A percentile compares a stretch with the other conserved stretches of the same genome.
These are phyloP conservation scores for Indicator indicator DNA, from an alignment of 2,113 vertebrate species.

Conservation along the genomic window DNA sequence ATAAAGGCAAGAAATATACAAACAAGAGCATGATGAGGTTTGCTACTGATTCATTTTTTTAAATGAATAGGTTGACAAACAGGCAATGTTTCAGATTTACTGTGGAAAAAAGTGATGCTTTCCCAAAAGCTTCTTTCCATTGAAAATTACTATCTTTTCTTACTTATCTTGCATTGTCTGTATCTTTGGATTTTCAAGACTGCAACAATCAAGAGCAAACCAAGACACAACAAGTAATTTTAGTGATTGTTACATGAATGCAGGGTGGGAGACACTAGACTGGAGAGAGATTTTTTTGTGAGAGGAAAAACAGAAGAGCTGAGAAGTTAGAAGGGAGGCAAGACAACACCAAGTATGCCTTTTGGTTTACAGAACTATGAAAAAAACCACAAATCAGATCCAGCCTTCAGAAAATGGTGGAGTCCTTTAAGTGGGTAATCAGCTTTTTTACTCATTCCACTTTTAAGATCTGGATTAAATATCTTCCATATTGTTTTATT, in stretches of 20 bases:
- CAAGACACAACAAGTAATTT: background rate
- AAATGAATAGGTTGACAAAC: background rate
- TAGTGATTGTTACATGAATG: background rate
- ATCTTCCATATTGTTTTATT: background rate
- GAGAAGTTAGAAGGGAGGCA: background rate
- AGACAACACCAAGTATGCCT: background rate
- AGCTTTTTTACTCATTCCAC: background rate
- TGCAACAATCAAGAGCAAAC: background rate
- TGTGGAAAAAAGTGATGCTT: background rate
- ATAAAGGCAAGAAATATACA: background rate
- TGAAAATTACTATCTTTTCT: background rate
- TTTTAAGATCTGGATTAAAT: background rate
- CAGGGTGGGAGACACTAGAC: background rate
- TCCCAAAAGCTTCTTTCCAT: background rate
- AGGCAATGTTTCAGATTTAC: background rate
- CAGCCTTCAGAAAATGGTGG: background rate
- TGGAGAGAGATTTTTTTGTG: background rate
- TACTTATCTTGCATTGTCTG: background rate
- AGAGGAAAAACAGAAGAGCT: background rate
- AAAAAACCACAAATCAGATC: background rate
- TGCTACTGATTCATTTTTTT: background rate
- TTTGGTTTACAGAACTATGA: background rate
- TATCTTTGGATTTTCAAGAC: background rate
- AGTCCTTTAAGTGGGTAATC: background rate
- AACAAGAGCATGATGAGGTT: background rate